A percentile compares a stretch with the other conserved stretches of the same genome.
Conservation (phyloP, 2,113 vertebrate genomes). For the Pseudorhombus dupliciocellatus region DNA sequence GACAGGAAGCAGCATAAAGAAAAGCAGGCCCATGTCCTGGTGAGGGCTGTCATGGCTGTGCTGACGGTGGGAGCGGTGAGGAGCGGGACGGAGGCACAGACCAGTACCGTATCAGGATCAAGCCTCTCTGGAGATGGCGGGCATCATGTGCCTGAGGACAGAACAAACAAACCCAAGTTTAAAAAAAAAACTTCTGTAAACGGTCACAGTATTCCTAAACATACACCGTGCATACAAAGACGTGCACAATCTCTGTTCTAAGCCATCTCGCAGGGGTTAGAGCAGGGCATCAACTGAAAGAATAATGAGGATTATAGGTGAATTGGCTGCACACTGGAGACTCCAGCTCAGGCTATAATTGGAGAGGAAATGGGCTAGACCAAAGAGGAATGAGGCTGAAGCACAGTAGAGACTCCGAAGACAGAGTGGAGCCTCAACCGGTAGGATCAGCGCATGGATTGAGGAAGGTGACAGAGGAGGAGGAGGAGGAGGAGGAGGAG, state of each 20-base stretch:
- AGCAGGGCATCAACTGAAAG: slow-evolving; percentile 25
- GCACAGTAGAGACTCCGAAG: slow-evolving; percentile 26
- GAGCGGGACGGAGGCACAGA: slow-evolving; percentile 64
- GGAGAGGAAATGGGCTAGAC: slow-evolving; percentile 48
- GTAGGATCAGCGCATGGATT: slow-evolving; percentile 26
- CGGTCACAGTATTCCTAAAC: slow-evolving; percentile 10
- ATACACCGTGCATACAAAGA: slow-evolving; percentile 4
- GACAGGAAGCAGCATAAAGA: slow-evolving; percentile 88
- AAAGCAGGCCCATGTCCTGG: slow-evolving; percentile 87
- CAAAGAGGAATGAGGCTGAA: slow-evolving; percentile 37
- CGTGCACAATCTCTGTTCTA: slow-evolving; percentile 8
- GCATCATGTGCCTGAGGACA: slow-evolving; percentile 62
- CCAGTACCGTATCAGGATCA: slow-evolving; percentile 76
- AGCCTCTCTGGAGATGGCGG: slow-evolving; percentile 71
- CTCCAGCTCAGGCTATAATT: slow-evolving; percentile 45
- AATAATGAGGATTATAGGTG: slow-evolving; percentile 50
- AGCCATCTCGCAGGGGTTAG: slow-evolving; percentile 40
- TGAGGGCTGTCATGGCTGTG: slow-evolving; percentile 82
- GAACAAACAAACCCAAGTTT: slow-evolving; percentile 36
- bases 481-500: slow-evolving; percentile 54
- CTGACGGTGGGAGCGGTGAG: slow-evolving; percentile 65
- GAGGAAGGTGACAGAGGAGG: slow-evolving; percentile 39
- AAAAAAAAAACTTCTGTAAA: slow-evolving; percentile 12
- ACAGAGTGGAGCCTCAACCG: slow-evolving; percentile 18
- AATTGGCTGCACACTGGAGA: slow-evolving; percentile 45